Conservation (phyloP, 2,113 vertebrate genomes). For the Panthera leo region DNA sequence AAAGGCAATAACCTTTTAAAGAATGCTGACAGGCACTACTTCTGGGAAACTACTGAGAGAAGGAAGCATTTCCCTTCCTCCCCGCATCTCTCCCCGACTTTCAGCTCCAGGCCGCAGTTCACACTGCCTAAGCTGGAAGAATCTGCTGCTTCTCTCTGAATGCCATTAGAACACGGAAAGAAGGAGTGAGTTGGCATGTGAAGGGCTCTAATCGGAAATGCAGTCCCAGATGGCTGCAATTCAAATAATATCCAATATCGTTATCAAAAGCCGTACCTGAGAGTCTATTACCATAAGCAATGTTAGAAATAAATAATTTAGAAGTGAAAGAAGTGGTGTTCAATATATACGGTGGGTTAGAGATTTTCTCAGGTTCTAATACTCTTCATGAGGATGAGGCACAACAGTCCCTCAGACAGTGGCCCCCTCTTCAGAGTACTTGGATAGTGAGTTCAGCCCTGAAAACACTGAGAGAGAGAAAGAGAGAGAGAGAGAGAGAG, state of each 20-base stretch:
- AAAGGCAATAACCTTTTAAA: slow-evolving; percentile 41
- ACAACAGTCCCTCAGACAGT: not conserved
- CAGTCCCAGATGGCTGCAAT: not conserved
- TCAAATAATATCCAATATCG: not conserved
- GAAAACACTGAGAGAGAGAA: too few relatives aligned
- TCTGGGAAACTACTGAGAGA: not conserved
- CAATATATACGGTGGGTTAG: not conserved
- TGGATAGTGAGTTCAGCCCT: too few relatives aligned
- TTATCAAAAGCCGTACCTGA: not conserved
- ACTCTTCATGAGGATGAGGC: not conserved
- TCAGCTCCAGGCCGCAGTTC: not conserved
- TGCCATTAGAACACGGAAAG: not conserved
- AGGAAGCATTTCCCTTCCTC: not conserved
- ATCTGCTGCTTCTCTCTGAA: not conserved
- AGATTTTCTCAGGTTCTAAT: not conserved
- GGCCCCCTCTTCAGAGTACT: too few relatives aligned
- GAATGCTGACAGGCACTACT: slow-evolving; percentile 38
- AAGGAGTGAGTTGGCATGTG: not conserved
- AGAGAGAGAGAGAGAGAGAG: too few relatives aligned
- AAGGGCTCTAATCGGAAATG: not conserved
- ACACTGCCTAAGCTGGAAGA: not conserved
- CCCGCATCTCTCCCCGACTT: not conserved
- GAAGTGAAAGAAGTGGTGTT: not conserved
- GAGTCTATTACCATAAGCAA: not conserved
- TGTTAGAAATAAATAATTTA: not conserved